These are phyloP conservation scores for Daubentonia madagascariensis DNA, from an alignment of 2,113 vertebrate genomes.

Conservation along the genomic window DNA sequence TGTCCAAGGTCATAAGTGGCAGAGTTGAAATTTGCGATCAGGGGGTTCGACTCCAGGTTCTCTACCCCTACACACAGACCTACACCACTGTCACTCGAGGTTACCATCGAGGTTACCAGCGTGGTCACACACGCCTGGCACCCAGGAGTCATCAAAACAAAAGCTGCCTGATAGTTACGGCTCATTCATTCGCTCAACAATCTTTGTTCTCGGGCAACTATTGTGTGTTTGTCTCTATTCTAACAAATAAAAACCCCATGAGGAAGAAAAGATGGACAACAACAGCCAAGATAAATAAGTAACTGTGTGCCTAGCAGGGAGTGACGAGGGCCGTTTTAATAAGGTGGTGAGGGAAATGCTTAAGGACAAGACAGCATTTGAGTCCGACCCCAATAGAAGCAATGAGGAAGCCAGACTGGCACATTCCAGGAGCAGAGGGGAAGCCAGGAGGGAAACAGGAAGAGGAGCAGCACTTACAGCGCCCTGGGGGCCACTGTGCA, in stretches of 20 bases:
- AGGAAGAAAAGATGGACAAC: not conserved
- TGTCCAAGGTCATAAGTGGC: not conserved
- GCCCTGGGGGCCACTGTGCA: not conserved
- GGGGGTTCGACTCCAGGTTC: not conserved
- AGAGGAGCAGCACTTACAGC: not conserved
- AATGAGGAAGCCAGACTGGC: not conserved
- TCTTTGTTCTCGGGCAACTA: not conserved
- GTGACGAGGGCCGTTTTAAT: too few relatives aligned
- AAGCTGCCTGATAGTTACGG: not conserved
- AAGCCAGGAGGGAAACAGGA: not conserved
- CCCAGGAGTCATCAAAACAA: too few relatives aligned
- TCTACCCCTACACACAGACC: not conserved
- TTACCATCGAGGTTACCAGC: accelerated
- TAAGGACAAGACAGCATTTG: too few relatives aligned
- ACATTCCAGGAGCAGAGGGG: not conserved
- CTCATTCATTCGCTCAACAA: not conserved
- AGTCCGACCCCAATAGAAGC: not conserved
- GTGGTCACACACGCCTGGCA: accelerated
- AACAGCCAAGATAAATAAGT: not conserved
- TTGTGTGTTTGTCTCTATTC: not conserved
- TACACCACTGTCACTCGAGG: not conserved
- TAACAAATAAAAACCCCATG: not conserved
- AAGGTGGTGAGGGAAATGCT: not conserved
- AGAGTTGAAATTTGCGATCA: not conserved
- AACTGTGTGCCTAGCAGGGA: not conserved